Conservation (phyloP, 2,113 vertebrate species). For the Bettongia penicillata region DNA sequence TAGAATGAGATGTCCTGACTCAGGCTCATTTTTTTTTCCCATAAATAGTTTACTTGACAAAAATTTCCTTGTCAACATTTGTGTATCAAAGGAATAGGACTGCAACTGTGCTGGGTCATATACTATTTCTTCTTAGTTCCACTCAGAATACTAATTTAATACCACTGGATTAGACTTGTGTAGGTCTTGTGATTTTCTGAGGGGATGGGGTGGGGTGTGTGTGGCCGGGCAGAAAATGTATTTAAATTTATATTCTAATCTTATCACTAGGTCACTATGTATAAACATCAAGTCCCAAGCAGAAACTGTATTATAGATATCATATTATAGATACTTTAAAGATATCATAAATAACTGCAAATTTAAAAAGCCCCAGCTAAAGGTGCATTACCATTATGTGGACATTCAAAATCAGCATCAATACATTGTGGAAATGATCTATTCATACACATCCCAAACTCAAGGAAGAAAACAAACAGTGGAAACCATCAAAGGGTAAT, state of each 20-base stretch:
- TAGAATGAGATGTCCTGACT: conserved; percentile 25
- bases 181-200: background rate
- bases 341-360: background rate
- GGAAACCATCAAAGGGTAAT: conserved; percentile 36
- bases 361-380: background rate
- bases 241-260: background rate
- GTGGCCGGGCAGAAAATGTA: background rate
- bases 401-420: conserved; percentile 46
- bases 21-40: background rate
- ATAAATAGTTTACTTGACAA: background rate
- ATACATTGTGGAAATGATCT: conserved; percentile 49
- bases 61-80: conserved; percentile 22
- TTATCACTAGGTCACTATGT: background rate
- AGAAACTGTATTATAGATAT: conserved; percentile 32
- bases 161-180: background rate
- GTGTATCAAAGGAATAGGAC: background rate
- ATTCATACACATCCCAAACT: conserved; percentile 36
- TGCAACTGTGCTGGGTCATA: background rate
- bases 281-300: background rate
- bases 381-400: background rate
- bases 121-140: background rate
- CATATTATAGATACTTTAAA: no score
- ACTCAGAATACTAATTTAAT: conserved; percentile 2
- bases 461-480: conserved; percentile 24
- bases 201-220: no score